Conservation (phyloP, 2,888 invertebrate genomes). For the Laspeyria flexula region DNA sequence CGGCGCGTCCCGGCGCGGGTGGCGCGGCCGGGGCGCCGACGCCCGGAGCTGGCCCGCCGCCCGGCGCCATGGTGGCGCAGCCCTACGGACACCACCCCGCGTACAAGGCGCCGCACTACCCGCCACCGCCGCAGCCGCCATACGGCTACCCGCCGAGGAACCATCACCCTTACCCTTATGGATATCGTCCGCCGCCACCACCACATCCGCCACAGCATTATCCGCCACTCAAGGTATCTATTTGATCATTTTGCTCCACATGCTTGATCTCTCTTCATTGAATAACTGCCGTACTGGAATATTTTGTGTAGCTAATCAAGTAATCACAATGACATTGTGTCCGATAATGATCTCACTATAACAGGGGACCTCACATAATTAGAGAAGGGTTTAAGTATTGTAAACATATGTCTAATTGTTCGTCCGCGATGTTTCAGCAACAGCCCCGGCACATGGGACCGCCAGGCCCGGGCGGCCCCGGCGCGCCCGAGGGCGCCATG, state of each 20-base stretch:
- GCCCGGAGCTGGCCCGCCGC: constrained; percentile 68
- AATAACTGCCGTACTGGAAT: too few species aligned
- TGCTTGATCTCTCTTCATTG: too few species aligned
- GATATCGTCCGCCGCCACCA: constrained; percentile 75
- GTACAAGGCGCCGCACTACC: constrained; percentile 79
- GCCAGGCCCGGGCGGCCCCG: constrained; percentile 65
- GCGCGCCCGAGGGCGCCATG: constrained; percentile 81
- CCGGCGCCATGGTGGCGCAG: constrained; percentile 75
- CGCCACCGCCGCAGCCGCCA: constrained; percentile 79
- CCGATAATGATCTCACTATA: too few species aligned
- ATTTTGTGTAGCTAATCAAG: too few species aligned
- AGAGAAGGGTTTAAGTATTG: too few species aligned
- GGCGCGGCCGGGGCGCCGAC: constrained; percentile 61
- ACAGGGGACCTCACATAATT: too few species aligned
- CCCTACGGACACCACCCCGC: constrained; percentile 73
- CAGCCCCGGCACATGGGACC: constrained; percentile 86
- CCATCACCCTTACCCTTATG: constrained; percentile 82
- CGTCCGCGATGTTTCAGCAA: constrained; percentile 62
- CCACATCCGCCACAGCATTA: constrained; percentile 79
- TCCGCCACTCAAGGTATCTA: constrained; percentile 72
- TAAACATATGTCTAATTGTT: constrained; percentile 2
- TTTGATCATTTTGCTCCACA: not conserved
- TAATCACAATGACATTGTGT: too few species aligned
- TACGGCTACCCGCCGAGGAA: constrained; percentile 79
- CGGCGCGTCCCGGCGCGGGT: constrained; percentile 62